Base-by-base conservation (phyloP, 2,113 vertebrate genomes). In the Vicugna pacos region DNA sequence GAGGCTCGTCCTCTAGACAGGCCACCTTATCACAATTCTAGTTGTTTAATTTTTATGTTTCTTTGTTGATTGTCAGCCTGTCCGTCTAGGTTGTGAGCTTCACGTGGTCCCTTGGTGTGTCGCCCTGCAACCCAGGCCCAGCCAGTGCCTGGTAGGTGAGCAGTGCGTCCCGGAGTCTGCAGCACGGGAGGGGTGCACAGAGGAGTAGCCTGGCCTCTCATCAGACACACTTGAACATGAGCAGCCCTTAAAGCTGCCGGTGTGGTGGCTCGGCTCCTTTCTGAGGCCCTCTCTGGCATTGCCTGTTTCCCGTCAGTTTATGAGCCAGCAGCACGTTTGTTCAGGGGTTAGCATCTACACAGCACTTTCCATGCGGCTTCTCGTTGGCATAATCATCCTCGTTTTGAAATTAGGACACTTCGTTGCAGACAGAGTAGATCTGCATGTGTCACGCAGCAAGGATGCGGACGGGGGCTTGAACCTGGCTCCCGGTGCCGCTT, bases 31-130 rank as follows among this genome's bases (percentile, higher is more conserved):
- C 72, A 67, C 28, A 62, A 13, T 88, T 77, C 62, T 28, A 52
- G 24, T 76, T 15, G 16, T 52, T 91, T 84, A 64, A 67, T 60
- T 88, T 65, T 88, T 88, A 11, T 90, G 26, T 94, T 64, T 95
- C 75, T 91, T 79, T 92, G 20, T 82, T 60, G 69, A n/a, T 72
- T 35, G 2, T 94, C 22, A 35, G 70, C 69, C 54, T 58, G 13
- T 19, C 9, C 9, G 2, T 72, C 1, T 62, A 48, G 76, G 54
- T n/a, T 46, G 26, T 92, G 54, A 89, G 32, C 24, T 73, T 60
- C 10, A 3, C 2, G n/a, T 80, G 58, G n/a, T 75, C 86, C 0
- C 75, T 38, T 4, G 3, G 13, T 56, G 69, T 14, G 17, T 20
- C 0, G 5, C 38, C 58, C 9, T 42, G 56, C 13, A 58, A 4